These are phyloP conservation scores for Schlechtendalia chinensis DNA, from an alignment of 1,140 invertebrate genomes.

Conservation along the genomic window DNA sequence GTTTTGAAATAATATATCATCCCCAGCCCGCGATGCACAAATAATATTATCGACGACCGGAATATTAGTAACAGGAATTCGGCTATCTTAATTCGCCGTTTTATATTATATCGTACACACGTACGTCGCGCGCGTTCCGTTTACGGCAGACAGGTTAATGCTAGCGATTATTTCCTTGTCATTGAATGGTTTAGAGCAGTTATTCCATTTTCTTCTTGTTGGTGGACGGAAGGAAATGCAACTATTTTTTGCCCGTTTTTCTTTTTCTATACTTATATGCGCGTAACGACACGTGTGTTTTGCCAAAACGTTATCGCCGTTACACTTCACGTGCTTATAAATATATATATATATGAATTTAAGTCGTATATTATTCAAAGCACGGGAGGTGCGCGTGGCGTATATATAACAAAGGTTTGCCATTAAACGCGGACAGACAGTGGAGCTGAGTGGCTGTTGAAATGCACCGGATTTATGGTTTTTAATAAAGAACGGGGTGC, in stretches of 20 bases:
- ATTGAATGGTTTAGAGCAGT: not conserved
- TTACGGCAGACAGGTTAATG: not conserved
- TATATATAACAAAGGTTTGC: slow-evolving; percentile 14
- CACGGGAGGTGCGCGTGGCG: not conserved
- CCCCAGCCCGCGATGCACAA: too few relatives aligned
- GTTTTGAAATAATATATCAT: too few relatives aligned
- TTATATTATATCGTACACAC: not conserved
- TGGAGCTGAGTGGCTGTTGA: slow-evolving; percentile 32
- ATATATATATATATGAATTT: not conserved
- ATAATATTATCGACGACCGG: not conserved
- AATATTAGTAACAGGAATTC: not conserved
- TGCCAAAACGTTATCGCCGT: slow-evolving; percentile 7
- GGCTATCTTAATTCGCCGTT: not conserved
- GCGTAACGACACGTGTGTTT: too few relatives aligned
- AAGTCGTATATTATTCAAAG: slow-evolving; percentile 18
- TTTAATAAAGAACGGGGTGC: slow-evolving; percentile 31
- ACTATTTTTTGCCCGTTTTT: not conserved
- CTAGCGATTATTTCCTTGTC: not conserved
- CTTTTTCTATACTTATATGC: not conserved
- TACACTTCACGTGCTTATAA: not conserved
- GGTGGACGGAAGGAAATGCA: not conserved
- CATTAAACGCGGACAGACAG: slow-evolving; percentile 27
- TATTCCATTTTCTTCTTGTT: not conserved
- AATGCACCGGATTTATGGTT: slow-evolving; percentile 43
- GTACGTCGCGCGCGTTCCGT: not conserved